phyloP scores from a whole-genome alignment of 2,113 vertebrate species.

The Coregonus clupeaformis region DNA sequence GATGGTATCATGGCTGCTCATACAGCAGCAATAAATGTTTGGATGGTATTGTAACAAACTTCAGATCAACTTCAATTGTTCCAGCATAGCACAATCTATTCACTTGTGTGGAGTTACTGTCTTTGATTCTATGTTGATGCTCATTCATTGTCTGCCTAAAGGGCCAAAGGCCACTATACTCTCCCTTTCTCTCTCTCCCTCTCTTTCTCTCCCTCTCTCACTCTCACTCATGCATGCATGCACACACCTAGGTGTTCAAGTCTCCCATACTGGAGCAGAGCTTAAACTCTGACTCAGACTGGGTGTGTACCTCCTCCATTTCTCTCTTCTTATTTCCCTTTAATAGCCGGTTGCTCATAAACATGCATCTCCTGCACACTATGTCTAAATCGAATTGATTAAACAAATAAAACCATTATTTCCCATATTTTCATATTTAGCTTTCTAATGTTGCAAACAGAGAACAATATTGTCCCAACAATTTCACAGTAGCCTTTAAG shows the following conservation, averaged over 20 bases:
- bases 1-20: not conserved
- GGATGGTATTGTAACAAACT: no score
- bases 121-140: no score
- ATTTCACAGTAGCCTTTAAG: not conserved
- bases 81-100: no score
- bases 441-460: not conserved
- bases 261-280: not conserved
- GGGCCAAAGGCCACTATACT: no score
- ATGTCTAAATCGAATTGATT: not conserved
- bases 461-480: not conserved
- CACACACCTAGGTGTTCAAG: not conserved
- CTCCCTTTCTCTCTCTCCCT: not conserved
- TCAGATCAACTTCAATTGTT: no score
- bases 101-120: no score
- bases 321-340: constrained; percentile 21
- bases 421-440: not conserved
- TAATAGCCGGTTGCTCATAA: not conserved
- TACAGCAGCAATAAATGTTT: not conserved
- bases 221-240: not conserved
- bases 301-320: constrained; percentile 12
- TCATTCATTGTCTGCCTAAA: no score
- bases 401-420: not conserved
- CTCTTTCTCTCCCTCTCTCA: no score
- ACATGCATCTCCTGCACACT: not conserved
- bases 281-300: not conserved